These are phyloP conservation scores for Tachina fera DNA, from an alignment of 2,888 invertebrate species.

Conservation along the genomic window DNA sequence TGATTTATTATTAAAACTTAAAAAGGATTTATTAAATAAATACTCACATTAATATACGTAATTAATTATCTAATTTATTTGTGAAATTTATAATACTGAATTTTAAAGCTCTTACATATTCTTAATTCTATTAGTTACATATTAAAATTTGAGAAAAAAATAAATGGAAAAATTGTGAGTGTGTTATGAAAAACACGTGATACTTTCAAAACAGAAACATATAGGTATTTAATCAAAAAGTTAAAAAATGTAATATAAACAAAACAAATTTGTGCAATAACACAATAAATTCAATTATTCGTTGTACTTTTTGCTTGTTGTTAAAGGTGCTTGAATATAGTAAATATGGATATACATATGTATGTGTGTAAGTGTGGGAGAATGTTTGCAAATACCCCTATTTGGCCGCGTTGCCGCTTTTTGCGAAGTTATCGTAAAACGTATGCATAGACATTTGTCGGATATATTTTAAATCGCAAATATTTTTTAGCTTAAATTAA, in stretches of 20 bases:
- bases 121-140: no score
- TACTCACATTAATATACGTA: no score
- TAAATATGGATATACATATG: neutral
- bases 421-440: neutral
- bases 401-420: neutral
- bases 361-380: neutral
- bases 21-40: no score
- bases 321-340: conserved; percentile 3
- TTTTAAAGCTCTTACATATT: no score
- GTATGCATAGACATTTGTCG: no score
- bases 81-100: no score
- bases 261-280: conserved; percentile 25
- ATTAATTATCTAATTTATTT: no score
- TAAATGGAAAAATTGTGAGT: neutral
- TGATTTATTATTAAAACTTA: no score
- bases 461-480: no score
- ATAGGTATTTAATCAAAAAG: conserved; percentile 2
- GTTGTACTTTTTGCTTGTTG: neutral
- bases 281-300: neutral
- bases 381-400: neutral
- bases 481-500: no score
- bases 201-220: neutral
- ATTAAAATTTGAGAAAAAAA: neutral
- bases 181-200: conserved; percentile 19
- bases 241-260: conserved; percentile 4